phyloP scores from a whole-genome alignment of 2,888 invertebrate species.

The Megaustenia siamemsis region DNA sequence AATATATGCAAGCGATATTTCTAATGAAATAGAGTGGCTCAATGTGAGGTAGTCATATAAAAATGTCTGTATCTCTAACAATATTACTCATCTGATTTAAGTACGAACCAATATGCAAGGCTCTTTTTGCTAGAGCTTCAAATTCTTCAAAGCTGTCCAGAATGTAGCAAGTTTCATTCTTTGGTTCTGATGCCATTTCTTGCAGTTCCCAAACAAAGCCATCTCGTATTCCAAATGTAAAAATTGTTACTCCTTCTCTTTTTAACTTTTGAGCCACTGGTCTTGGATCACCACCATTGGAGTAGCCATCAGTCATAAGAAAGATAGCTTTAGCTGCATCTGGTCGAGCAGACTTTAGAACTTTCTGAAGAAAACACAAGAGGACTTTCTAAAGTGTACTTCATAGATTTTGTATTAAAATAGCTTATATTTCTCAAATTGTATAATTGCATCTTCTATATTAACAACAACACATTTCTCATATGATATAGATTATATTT shows the following conservation, averaged over 20 bases:
- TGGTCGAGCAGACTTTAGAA: slow-evolving; percentile 73
- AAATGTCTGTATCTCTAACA: too few species aligned
- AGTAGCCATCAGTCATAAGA: slow-evolving; percentile 87
- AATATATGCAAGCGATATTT: too few species aligned
- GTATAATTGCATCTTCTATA: too few species aligned
- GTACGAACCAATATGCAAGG: slow-evolving; percentile 84
- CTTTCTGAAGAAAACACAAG: slow-evolving; percentile 73
- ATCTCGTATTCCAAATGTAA: slow-evolving; percentile 84
- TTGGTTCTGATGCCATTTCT: slow-evolving; percentile 85
- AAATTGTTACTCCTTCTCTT: slow-evolving; percentile 80
- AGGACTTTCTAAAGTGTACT: too few species aligned
- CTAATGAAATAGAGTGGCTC: too few species aligned
- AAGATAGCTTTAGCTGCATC: slow-evolving; percentile 84
- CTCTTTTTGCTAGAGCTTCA: slow-evolving; percentile 85
- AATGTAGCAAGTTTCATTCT: slow-evolving; percentile 85
- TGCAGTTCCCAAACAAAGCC: slow-evolving; percentile 84
- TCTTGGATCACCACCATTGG: slow-evolving; percentile 86
- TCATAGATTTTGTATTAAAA: too few species aligned
- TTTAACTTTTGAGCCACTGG: slow-evolving; percentile 83
- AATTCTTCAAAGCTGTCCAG: slow-evolving; percentile 86
- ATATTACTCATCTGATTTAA: too few species aligned
- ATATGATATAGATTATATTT: too few species aligned
- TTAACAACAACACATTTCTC: too few species aligned
- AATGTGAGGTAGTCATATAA: too few species aligned
- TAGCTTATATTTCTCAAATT: too few species aligned